Evolutionary conservation across 2,113 vertebrate species (phyloP), one percentile per base, ranked within the genome.

Genomic region (Rhinolophus ferrumequinum): DNA sequence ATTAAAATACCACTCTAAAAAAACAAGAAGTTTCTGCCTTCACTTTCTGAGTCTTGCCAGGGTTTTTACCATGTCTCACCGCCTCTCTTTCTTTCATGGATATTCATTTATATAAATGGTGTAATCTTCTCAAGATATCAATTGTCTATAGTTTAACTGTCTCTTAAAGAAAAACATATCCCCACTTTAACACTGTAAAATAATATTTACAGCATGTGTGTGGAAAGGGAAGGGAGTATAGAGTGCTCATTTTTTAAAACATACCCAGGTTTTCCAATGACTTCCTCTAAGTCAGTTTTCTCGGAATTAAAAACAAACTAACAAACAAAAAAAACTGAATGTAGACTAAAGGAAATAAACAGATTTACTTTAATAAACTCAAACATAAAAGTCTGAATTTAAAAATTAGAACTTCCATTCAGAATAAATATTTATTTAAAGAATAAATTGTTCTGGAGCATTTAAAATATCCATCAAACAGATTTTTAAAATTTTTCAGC

Each of bases 351-450:
- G 38, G 67, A 89, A 83, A 95, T 21, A 83, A 79, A 84, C 58
- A 92, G 70, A 54, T 83, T 88, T 83, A 87, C 52, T 93, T 86
- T 90, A 82, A 91, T 85, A 97, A 75, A 88, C 16, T 4, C 77
- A 83, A 44, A 94, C 26, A 38, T 88, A 82, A 91, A 80, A 84
- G 79, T 24, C 15, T 69, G 35, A 54, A 66, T 66, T 95, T 69
- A 50, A 96, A 96, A 95, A 52, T 83, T 66, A 58, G 50, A 3
- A 35, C 12, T 50, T 94, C 54, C 73, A 87, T 52, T 92, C 38
- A 79, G n/a, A 89, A 86, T 93, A 97, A 60, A 72, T 75, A 93
- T 75, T 90, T 75, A 91, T 54, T 84, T 95, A 19, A 82, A 67
- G 30, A 95, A 92, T 80, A 95, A 76, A 26, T 38, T 89, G 14